A percentile compares a stretch with the other conserved stretches of the same genome.
phyloP scores from a whole-genome alignment of 1,140 invertebrate genomes.

The Drosophila tani region DNA sequence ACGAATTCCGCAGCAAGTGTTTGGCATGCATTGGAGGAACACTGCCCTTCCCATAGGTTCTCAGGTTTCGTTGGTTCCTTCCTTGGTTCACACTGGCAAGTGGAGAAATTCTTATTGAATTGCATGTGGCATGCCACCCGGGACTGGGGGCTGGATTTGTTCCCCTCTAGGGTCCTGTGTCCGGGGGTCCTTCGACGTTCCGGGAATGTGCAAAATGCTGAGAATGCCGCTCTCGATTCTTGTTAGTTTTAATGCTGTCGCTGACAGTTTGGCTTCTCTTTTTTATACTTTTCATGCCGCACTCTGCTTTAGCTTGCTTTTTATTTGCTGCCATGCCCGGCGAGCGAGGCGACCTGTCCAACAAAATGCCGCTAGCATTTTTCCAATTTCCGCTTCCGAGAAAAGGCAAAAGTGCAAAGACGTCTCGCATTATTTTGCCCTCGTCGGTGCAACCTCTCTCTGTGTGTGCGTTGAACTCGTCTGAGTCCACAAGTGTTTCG shows the following conservation, averaged over 20 bases:
- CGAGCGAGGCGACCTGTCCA: constrained; percentile 56
- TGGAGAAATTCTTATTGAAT: constrained; percentile 56
- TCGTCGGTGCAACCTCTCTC: not conserved
- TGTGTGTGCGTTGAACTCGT: constrained; percentile 23
- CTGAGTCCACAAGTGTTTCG: constrained; percentile 24
- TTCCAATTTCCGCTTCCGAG: constrained; percentile 68
- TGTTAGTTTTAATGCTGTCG: constrained; percentile 69
- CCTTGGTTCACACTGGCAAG: constrained; percentile 20
- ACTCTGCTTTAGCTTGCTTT: constrained; percentile 10
- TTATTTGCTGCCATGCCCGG: constrained; percentile 24
- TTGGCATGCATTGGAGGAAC: constrained; percentile 53
- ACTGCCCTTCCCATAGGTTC: not conserved
- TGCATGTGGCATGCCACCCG: constrained; percentile 54
- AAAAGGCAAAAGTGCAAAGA: constrained; percentile 40
- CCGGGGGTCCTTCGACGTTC: constrained; percentile 21
- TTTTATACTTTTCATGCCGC: not conserved
- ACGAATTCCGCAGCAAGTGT: constrained; percentile 54
- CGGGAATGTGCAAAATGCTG: constrained; percentile 46
- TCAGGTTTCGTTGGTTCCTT: constrained; percentile 3
- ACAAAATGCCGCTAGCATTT: constrained; percentile 67
- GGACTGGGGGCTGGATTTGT: constrained; percentile 22
- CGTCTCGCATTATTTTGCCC: constrained; percentile 43
- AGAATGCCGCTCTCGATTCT: constrained; percentile 42
- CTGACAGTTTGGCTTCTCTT: constrained; percentile 57
- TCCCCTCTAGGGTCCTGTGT: constrained; percentile 16